Percentiles rank a stretch among this genome's conserved stretches.
phyloP scores from a whole-genome alignment of 2,888 invertebrate genomes.

The Drosophila siamana region DNA sequence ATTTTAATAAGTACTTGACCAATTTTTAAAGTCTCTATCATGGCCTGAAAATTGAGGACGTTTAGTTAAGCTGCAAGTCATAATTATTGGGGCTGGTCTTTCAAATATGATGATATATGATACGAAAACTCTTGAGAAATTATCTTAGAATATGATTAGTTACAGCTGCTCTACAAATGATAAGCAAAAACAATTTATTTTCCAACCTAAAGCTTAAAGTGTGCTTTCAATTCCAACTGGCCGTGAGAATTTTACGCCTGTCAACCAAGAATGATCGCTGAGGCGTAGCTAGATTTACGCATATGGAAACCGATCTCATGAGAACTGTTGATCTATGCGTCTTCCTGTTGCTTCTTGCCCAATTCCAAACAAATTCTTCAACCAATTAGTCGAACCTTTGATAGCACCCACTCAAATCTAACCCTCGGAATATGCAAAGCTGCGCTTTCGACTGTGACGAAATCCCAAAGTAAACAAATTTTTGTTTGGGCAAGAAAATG shows the following conservation, averaged over 20 bases:
- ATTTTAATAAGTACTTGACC: slow-evolving; percentile 47
- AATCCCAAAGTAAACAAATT: slow-evolving; percentile 15
- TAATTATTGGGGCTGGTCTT: slow-evolving; percentile 26
- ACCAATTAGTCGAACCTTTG: slow-evolving; percentile 47
- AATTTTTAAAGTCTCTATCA: slow-evolving; percentile 47
- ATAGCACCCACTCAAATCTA: slow-evolving; percentile 31
- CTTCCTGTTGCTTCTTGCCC: slow-evolving; percentile 10
- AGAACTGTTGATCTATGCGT: slow-evolving; percentile 10
- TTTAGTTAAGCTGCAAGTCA: slow-evolving; percentile 48
- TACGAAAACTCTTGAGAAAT: slow-evolving; percentile 16
- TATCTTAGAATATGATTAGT: slow-evolving; percentile 41
- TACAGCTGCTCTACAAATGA: slow-evolving; percentile 39
- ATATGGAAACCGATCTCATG: slow-evolving; percentile 10
- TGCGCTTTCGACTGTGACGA: slow-evolving; percentile 57
- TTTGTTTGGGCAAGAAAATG: slow-evolving; percentile 17
- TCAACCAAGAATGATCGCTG: slow-evolving; percentile 4
- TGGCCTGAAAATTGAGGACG: slow-evolving; percentile 26
- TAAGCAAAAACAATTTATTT: neutral
- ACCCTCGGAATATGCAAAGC: slow-evolving; percentile 34
- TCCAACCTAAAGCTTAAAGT: neutral
- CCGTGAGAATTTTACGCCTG: slow-evolving; percentile 23
- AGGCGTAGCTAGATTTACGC: slow-evolving; percentile 17
- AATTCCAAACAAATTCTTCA: slow-evolving; percentile 28
- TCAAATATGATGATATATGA: slow-evolving; percentile 31
- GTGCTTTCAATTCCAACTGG: slow-evolving; percentile 6